Evolutionary conservation across 2,888 invertebrate genomes (phyloP), one percentile per base, ranked within the genome.

Genomic region (Petrophora chlorosata): DNA sequence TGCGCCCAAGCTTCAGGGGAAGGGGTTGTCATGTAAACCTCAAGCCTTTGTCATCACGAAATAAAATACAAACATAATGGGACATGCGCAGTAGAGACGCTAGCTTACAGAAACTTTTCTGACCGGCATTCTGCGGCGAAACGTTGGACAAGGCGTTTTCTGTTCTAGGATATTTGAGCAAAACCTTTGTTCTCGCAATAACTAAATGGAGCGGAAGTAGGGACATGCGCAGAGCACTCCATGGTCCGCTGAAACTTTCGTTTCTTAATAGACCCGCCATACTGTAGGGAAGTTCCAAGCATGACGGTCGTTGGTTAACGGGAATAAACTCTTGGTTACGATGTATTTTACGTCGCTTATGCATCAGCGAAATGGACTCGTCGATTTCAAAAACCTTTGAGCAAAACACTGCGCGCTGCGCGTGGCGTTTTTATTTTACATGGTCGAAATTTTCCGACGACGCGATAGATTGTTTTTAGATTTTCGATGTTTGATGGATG

Each of bases 161-260:
- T 19, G 30, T 36, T 13, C 22, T 22, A 5, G 15, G 29, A 19
- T 34, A 26, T 25, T 16, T 17, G 10, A 17, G 23, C 13, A 17
- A 12, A 48, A 15, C 22, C 34, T 38, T 49, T 40, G 49, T 44
- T 30, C 36, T 32, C 33, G 22, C 43, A 43, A 44, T 32, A 39
- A 35, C 16, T 43, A 44, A 25, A 28, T 43, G 43, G 10, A 36
- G 30, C 15, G 12, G 15, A 22, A 41, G 22, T 13, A 19, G 12
- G 26, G 35, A 46, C 52, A 41, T 49, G 52, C 44, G 54, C 38
- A 29, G n/a, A 14, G 7, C 26, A 30, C 10, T 22, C 15, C 10
- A 12, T 30, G 15, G 22, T 22, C 15, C 32, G 25, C 41, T 14
- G 15, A 35, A 13, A 8, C 16, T 45, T 50, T 36, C 25, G 7